Base-by-base conservation (phyloP, 2,888 invertebrate species). In the Dryococelus australis region DNA sequence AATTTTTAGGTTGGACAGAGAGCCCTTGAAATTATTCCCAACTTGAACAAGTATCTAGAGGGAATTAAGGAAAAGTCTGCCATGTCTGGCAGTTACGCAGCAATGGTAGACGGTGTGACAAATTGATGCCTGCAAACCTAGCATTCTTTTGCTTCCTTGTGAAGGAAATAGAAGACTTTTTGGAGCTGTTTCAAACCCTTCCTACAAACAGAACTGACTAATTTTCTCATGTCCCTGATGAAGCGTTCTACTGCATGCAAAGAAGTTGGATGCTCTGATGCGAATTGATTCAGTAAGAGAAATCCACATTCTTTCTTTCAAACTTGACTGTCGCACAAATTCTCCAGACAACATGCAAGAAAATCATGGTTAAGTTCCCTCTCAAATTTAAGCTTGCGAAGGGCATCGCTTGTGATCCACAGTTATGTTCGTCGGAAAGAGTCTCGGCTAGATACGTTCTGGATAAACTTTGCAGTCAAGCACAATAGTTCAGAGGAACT, bases 111-210 rank as follows among this genome's bases (percentile, higher is more conserved):
- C n/a, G 65, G 79, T 35, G 87, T 4, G 88, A 89, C 79, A 47
- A 85, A 84, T 85, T 89, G 47, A 28, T 88, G 26, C 53, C 51
- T 83, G 87, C 80, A 6, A 88, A 89, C n/a, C 43, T 88, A 35
- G 85, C 88, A 20, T 88, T 89, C 47, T 89, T 89, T 79, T 43
- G 43, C 20, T 84, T 84, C 20, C 78, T 88, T 20, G 89, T 88
- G 35, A 86, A 87, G 81, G 87, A 88, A 35, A 65, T 89, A 79
- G 88, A 88, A 47, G 87, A 88, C 65, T 88, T 88, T n/a, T 84
- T 89, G 24, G 87, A n/a, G 3, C 12, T 12, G 47, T 88, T 86
- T 84, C 88, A 89, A 53, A 84, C 88, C 88, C 24, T 88, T 89
- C 28, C 26, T 80, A n/a, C 28, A 80, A 10, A 80, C 80, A 80